These are phyloP conservation scores for Enteromius trimaculatus DNA, from an alignment of 2,797 vertebrate species.

Conservation along the genomic window DNA sequence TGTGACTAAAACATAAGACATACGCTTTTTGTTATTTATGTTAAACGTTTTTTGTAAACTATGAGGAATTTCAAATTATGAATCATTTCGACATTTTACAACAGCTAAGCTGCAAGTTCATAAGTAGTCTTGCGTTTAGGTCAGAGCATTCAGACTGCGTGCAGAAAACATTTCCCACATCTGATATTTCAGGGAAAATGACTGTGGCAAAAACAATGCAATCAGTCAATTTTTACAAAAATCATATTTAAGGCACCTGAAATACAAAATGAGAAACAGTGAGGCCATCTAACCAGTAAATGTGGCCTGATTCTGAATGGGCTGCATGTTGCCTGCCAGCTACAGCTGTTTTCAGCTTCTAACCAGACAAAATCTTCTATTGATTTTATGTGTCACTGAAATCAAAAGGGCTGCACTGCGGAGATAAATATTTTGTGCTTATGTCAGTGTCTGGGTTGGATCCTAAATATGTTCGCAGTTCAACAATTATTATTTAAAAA, in stretches of 20 bases:
- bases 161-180: neutral
- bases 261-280: neutral
- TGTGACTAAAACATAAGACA: neutral
- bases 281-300: neutral
- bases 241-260: neutral
- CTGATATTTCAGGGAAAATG: neutral
- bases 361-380: neutral
- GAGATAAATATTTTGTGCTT: neutral
- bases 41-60: neutral
- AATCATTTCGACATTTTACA: conserved; percentile 8
- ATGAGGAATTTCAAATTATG: neutral
- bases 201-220: neutral
- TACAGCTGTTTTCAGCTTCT: conserved; percentile 22
- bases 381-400: conserved; percentile 24
- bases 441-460: neutral
- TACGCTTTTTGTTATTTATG: neutral
- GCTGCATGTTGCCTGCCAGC: conserved; percentile 15
- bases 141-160: neutral
- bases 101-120: neutral
- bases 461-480: neutral
- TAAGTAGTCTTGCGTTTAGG: neutral
- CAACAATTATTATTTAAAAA: neutral
- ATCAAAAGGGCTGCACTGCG: neutral
- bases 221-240: neutral
- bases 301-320: neutral